Evolutionary conservation across 1,140 invertebrate species (phyloP), one percentile per base, ranked within the genome.

Genomic region (Dinoponera quadriceps): DNA sequence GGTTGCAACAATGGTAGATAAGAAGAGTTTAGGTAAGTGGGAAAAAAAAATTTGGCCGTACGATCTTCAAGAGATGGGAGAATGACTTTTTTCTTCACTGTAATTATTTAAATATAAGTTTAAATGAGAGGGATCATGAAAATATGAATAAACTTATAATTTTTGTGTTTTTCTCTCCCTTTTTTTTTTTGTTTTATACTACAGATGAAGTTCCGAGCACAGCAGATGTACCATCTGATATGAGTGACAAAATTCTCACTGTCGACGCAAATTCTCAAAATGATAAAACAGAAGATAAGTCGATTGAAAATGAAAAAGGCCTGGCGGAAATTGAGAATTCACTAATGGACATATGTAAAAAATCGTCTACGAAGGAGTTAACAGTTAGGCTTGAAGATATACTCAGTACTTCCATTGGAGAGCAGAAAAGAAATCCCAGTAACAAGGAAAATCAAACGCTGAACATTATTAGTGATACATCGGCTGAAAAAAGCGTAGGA

Each of bases 381-480:
- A 72, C 63, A 20, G 20, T 78, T 60, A 62, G 57, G 29, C 4
- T 73, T 9, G 82, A 80, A 71, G 65, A 82, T 63, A 59, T 77
- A 78, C 62, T 72, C 51, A 57, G 60, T 51, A 65, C n/a, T 25
- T 74, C 69, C 13, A 25, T 60, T 48, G 73, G 88, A 59, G 68
- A 44, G 1, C 22, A 72, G 20, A 63, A 83, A 44, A 62, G 81
- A 44, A 84, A 51, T 85, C 49, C 81, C 1, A 82, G 55, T 33
- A 88, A 92, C 38, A 89, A 91, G 60, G 86, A 90, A 71, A 89
- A 81, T 68, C 71, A 85, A 83, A 54, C 63, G 38, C 38, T 55
- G n/a, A 85, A 83, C 60, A 51, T 80, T 68, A 54, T 66, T 72
- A 82, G 0, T 48, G 38, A 25, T 2, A 25, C 20, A 57, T 63